Percentiles rank a stretch among this genome's conserved stretches.
Conservation (phyloP, 2,113 vertebrate genomes). For the Uria aalge region DNA sequence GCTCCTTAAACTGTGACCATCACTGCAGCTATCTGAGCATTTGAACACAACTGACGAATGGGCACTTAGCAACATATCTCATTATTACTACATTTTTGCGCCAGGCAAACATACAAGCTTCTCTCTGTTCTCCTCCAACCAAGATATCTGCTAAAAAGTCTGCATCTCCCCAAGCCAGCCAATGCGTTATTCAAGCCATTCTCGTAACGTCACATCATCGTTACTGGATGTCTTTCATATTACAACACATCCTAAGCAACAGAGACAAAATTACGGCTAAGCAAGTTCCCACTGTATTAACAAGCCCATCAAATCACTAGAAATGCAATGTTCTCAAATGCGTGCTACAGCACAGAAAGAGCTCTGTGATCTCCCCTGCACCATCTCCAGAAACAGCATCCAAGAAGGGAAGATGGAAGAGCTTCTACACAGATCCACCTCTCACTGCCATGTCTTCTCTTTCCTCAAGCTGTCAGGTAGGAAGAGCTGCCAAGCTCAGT, state of each 20-base stretch:
- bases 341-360: neutral
- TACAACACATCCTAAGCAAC: neutral
- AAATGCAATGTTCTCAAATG: neutral
- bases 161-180: neutral
- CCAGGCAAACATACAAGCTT: neutral
- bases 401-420: neutral
- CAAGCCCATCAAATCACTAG: neutral
- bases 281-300: neutral
- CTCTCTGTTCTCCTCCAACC: neutral
- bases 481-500: neutral
- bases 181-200: neutral
- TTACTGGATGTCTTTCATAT: neutral
- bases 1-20: neutral
- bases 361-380: neutral
- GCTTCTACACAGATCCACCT: neutral
- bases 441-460: accelerated
- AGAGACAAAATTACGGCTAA: neutral
- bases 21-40: neutral
- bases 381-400: neutral
- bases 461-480: neutral
- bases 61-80: neutral
- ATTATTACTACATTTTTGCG: neutral
- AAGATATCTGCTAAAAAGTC: neutral
- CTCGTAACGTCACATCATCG: neutral
- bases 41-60: neutral